Base-by-base conservation (phyloP, 1,140 invertebrate genomes). In the Rhagoletis pomonella region DNA sequence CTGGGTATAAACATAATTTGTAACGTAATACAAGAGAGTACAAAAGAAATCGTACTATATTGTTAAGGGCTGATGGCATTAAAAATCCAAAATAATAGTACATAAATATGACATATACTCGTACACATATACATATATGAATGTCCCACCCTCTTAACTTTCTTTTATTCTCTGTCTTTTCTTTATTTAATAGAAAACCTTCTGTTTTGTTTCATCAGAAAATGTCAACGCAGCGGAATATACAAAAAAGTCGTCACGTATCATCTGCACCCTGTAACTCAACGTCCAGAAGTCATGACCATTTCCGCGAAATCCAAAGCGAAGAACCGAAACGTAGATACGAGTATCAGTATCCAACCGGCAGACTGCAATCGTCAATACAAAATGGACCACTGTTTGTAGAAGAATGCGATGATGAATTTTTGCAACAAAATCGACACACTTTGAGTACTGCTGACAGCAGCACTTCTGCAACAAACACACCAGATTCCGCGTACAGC, bases 191-290 rank as follows among this genome's bases (percentile, higher is more conserved):
- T 55, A 81, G 47, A 44, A 81, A 81, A 55, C 73, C 19, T 81
- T 81, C 47, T 55, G 7, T 73, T 81, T 81, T 81, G 14, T 81
- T 58, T 81, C 73, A 81, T 4, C 73, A 81, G 47, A 81, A 81
- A 81, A 81, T 81, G 73, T 81, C 47, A 55, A 50, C 44, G 47
- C 73, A 81, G 73, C 44, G 47, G 14, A 55, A 81, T 81, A 81
- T 19, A 81, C 47, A 81, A 29, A 55, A 81, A 81, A 55, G 7
- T 81, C 69, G 69, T 17, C 44, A 0, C 14, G 42, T 55, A 19
- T 81, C 50, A 3, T 81, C 73, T 10, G 73, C 73, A n/a, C 73
- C 73, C 17, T 9, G 47, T 29, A 50, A 81, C 19, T 47, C 17
- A 81, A 19, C 73, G 10, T 47, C 4, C n/a, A 9, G n/a, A 19